Percentiles rank a stretch among this genome's conserved stretches.
These are phyloP conservation scores for Lasius fuliginosus DNA, from an alignment of 2,888 invertebrate genomes.

Conservation along the genomic window DNA sequence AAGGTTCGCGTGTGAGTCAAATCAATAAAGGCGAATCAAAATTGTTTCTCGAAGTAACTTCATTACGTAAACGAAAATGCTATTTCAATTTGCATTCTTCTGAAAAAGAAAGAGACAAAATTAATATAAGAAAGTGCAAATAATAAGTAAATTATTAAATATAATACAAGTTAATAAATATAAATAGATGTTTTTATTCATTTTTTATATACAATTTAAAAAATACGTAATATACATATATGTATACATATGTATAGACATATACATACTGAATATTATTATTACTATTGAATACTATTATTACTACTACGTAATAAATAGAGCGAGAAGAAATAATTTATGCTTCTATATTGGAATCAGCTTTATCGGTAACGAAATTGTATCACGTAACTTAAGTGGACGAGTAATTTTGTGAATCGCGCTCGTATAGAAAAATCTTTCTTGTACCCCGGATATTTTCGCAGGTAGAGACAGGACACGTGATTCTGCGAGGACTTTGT, in stretches of 20 bases:
- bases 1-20: conserved; percentile 45
- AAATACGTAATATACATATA: too few species aligned
- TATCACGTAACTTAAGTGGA: neutral
- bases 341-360: neutral
- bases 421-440: neutral
- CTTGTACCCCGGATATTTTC: conserved; percentile 42
- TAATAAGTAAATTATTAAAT: neutral
- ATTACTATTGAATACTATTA: neutral
- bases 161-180: neutral
- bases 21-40: conserved; percentile 46
- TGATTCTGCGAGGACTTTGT: conserved; percentile 45
- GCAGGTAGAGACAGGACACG: conserved; percentile 3
- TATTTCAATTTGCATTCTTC: neutral
- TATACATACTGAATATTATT: neutral
- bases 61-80: conserved; percentile 1
- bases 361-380: neutral
- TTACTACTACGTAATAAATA: neutral
- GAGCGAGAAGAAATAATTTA: neutral
- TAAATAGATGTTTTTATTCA: neutral
- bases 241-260: neutral
- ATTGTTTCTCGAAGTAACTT: conserved; percentile 38
- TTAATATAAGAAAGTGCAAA: neutral
- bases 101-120: neutral
- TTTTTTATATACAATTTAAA: too few species aligned
- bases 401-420: neutral